These are phyloP conservation scores for Forficula auricularia DNA, from an alignment of 1,140 invertebrate species.

Conservation along the genomic window DNA sequence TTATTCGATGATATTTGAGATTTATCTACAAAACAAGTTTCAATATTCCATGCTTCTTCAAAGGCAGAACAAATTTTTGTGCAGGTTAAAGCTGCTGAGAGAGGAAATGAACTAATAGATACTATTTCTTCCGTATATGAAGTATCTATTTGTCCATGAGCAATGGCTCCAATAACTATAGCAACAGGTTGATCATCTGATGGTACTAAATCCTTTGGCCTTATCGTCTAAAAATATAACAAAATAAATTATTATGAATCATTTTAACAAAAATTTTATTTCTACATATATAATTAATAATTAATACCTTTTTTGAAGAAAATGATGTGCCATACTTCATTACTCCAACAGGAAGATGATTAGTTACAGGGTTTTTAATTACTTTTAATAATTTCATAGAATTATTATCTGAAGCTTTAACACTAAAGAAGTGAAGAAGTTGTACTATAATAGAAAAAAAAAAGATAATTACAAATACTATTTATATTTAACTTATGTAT, in stretches of 20 bases:
- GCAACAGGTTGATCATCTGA: slow-evolving; percentile 66
- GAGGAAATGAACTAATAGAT: slow-evolving; percentile 88
- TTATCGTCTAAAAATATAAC: slow-evolving; percentile 22
- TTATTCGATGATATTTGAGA: too few species aligned
- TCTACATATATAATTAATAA: too few species aligned
- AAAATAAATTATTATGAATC: too few species aligned
- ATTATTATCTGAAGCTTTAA: slow-evolving; percentile 65
- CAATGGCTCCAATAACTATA: slow-evolving; percentile 90
- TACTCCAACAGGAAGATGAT: slow-evolving; percentile 91
- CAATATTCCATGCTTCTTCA: slow-evolving; percentile 86
- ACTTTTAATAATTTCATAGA: slow-evolving; percentile 87
- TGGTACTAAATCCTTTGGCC: slow-evolving; percentile 66
- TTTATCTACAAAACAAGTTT: too few species aligned
- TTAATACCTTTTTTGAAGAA: slow-evolving; percentile 49
- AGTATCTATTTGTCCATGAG: slow-evolving; percentile 74
- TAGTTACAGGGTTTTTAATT: slow-evolving; percentile 90
- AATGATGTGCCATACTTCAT: slow-evolving; percentile 83
- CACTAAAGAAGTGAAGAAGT: slow-evolving; percentile 83
- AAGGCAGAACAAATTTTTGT: slow-evolving; percentile 92
- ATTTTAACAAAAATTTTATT: too few species aligned
- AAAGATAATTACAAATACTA: slow-evolving; percentile 10
- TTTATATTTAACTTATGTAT: slow-evolving; percentile 5
- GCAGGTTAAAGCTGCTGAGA: slow-evolving; percentile 90
- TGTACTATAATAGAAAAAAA: slow-evolving; percentile 55
- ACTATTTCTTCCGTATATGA: slow-evolving; percentile 84